These are phyloP conservation scores for Ondatra zibethicus DNA, from an alignment of 2,113 vertebrate species.

Conservation along the genomic window DNA sequence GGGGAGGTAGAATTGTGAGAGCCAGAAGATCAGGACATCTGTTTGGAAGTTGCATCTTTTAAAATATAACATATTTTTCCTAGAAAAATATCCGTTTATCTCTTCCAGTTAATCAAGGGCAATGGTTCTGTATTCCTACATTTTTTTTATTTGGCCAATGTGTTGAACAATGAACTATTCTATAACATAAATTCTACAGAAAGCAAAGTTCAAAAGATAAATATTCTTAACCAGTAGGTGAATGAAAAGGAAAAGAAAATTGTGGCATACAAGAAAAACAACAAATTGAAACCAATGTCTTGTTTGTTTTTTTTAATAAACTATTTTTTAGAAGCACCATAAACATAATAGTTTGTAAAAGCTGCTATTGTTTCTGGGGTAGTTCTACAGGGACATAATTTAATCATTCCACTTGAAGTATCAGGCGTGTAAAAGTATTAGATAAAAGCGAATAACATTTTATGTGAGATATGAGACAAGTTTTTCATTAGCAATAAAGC, in stretches of 20 bases:
- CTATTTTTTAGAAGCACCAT: slow-evolving; percentile 55
- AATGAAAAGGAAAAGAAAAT: slow-evolving; percentile 64
- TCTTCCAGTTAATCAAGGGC: slow-evolving; percentile 1
- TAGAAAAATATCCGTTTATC: background rate
- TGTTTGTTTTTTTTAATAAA: slow-evolving; percentile 75
- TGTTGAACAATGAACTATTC: background rate
- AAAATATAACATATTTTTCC: background rate
- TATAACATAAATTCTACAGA: slow-evolving; percentile 4
- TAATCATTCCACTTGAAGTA: slow-evolving; percentile 88
- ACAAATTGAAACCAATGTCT: slow-evolving; percentile 64
- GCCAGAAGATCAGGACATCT: background rate
- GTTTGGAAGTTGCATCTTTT: background rate
- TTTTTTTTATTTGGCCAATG: background rate
- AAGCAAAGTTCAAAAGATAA: slow-evolving; percentile 51
- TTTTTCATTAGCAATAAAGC: slow-evolving; percentile 78
- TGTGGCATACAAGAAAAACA: slow-evolving; percentile 64
- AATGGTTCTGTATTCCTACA: background rate
- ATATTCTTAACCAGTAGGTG: background rate
- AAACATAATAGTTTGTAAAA: slow-evolving; percentile 83
- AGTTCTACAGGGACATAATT: slow-evolving; percentile 84
- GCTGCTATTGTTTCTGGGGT: slow-evolving; percentile 82
- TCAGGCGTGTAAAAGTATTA: slow-evolving; percentile 84
- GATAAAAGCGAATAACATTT: slow-evolving; percentile 82
- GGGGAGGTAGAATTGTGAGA: background rate
- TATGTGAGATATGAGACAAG: slow-evolving; percentile 78